Evolutionary conservation across 1,140 invertebrate genomes (phyloP), one percentile per base, ranked within the genome.

Genomic region (Diploscapter pachys): DNA sequence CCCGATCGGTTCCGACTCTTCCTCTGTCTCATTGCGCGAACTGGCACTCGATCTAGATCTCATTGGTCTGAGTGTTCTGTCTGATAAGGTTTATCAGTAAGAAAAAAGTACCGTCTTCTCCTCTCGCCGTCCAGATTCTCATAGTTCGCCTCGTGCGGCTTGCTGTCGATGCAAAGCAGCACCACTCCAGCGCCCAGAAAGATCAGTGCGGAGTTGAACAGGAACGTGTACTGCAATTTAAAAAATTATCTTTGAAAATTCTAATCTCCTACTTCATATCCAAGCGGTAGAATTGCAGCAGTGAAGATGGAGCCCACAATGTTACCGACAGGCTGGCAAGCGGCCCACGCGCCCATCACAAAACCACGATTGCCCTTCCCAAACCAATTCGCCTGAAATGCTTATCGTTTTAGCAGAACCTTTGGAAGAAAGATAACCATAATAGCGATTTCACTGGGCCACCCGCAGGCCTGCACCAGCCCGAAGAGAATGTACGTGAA

Each of bases 261-360:
- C 31, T 31, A 11, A 69, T 11, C 5, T 64, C 73, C 80, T 81
- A 87, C 87, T 78, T 88, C 81, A 81, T 89, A 89, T 4, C 88
- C 88, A 79, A 85, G 86, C 8, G 86, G 80, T 3, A 89, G 75
- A 3, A 88, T 84, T 68, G 83, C 76, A 2, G 87, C 84, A 6
- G 86, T 86, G 77, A 89, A 79, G 4, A 88, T 72, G 56, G 87
- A 85, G 53, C 88, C 88, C 50, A 89, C 80, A 61, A 89, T 89
- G 77, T 89, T 89, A 8, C 88, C 88, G 49, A 89, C 85, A 57
- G 87, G 87, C 6, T 88, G 87, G 84, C 87, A 88, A 2, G 87
- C 83, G 76, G 87, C 86, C 88, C 88, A 89, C 3, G 88, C 54
- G 52, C 88, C 88, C 68, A 89, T 82, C 3, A 89, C 79, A 51